phyloP scores from a whole-genome alignment of 2,888 invertebrate species.

The Apotomis turbidana region DNA sequence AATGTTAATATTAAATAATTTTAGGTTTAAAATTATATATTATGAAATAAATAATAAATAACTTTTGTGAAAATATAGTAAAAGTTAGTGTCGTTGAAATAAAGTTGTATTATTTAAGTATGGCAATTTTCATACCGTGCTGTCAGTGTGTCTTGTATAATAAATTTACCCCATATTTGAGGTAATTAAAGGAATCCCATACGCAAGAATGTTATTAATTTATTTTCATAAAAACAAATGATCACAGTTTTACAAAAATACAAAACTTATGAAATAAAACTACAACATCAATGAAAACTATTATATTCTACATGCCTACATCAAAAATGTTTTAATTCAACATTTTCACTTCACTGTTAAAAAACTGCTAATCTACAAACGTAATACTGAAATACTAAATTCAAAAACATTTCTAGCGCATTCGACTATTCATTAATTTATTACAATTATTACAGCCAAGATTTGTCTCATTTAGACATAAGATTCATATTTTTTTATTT shows the following conservation, averaged over 20 bases:
- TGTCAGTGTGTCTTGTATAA: not conserved
- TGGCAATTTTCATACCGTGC: not conserved
- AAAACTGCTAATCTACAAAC: constrained; percentile 8
- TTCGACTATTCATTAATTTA: constrained; percentile 1
- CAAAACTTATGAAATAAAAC: constrained; percentile 38
- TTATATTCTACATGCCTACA: constrained; percentile 11
- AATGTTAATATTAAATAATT: too few species aligned
- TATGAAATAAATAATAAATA: too few species aligned
- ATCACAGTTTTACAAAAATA: constrained; percentile 42
- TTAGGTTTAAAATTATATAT: not conserved
- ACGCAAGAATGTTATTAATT: constrained; percentile 18
- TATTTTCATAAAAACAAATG: constrained; percentile 32
- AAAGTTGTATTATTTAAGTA: not conserved
- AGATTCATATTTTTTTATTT: not conserved
- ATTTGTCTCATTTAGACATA: not conserved
- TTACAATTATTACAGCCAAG: not conserved
- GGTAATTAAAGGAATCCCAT: not conserved
- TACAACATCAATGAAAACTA: constrained; percentile 32
- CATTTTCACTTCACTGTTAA: not conserved
- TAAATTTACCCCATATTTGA: not conserved
- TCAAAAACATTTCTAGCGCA: constrained; percentile 11
- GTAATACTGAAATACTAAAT: constrained; percentile 13
- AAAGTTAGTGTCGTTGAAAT: too few species aligned
- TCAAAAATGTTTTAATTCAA: constrained; percentile 6
- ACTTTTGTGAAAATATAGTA: too few species aligned